phyloP scores from a whole-genome alignment of 2,113 vertebrate genomes.

The Psittacara wagleri region DNA sequence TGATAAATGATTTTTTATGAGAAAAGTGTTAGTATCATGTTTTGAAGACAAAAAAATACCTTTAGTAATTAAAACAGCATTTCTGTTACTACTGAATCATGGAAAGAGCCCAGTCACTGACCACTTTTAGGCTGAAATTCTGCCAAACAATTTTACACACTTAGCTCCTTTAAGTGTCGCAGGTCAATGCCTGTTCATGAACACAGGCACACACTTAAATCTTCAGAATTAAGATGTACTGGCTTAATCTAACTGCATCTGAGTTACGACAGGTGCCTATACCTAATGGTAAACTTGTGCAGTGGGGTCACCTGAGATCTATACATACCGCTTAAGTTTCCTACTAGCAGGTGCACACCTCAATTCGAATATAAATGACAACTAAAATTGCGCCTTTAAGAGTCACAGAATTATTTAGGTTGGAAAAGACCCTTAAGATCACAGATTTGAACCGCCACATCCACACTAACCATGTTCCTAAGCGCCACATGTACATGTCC shows the following conservation, averaged over 20 bases:
- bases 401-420: neutral
- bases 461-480: neutral
- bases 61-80: neutral
- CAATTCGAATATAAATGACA: neutral
- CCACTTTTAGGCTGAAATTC: neutral
- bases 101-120: neutral
- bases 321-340: too few species aligned
- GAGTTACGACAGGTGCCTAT: neutral
- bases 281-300: neutral
- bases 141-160: neutral
- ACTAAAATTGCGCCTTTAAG: neutral
- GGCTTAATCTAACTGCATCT: neutral
- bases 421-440: neutral
- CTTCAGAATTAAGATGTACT: neutral
- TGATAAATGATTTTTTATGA: neutral
- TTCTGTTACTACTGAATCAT: neutral
- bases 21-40: neutral
- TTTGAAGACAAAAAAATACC: neutral
- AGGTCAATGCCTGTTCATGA: neutral
- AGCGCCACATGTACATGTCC: rapidly evolving
- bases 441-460: neutral
- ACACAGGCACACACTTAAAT: neutral
- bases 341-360: neutral
- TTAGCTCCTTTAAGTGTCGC: neutral
- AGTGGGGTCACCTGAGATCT: neutral